Base-by-base conservation (phyloP, 2,888 invertebrate species). In the Xanthorhoe designata region DNA sequence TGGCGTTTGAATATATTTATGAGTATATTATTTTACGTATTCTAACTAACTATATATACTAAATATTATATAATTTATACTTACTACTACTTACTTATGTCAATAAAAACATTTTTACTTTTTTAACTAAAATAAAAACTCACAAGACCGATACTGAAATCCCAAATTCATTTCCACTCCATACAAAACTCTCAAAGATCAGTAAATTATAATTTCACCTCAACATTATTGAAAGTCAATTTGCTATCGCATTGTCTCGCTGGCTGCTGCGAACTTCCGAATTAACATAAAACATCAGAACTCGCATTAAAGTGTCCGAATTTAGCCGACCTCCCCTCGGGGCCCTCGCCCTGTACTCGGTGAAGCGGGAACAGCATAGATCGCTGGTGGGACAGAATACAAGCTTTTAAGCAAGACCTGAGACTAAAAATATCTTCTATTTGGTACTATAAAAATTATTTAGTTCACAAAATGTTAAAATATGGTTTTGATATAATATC, bases 271-370 rank as follows among this genome's bases (percentile, higher is more conserved):
- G 78, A 90, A 91, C 85, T 91, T 89, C 77, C 38, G 83, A 85
- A 92, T 92, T 92, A 92, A 88, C 92, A 92, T 92, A 91, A 91
- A 92, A 92, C 91, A 92, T 92, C 91, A 91, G 84, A 92, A 92
- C 88, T 92, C 92, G 87, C 91, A 92, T 92, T 92, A 91, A 91
- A 91, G 87, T 91, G 90, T 91, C 88, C 88, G 84, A 90, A 89
- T 88, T 89, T 81, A 72, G 76, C 82, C 73, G 47, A 56, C 73
- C 82, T 83, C 85, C 87, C 87, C 85, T 82, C 80, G 72, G 81
- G 87, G 81, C 82, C 85, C 86, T 84, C 82, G 80, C 79, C 82
- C 82, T 80, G 76, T 32, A 85, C 75, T 83, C 87, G 81, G 77
- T 82, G 83, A 82, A 82, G 86, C 42, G 74, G 76, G 75, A 78